phyloP scores from a whole-genome alignment of 2,113 vertebrate species.

The Lota lota region DNA sequence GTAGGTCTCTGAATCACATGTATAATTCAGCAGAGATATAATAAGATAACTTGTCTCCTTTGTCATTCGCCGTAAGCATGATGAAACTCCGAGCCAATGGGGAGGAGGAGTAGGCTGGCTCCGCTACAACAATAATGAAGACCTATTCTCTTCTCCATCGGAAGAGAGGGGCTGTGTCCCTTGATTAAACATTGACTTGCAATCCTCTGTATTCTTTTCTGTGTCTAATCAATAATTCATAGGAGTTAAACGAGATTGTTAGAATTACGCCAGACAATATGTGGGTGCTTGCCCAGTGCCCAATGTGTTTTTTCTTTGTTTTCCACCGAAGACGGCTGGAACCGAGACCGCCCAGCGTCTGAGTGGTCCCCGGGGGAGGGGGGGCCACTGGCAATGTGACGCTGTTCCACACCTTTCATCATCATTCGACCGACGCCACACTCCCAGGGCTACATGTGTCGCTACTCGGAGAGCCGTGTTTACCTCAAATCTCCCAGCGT shows the following conservation, averaged over 20 bases:
- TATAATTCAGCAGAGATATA: slow-evolving; percentile 55
- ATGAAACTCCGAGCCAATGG: slow-evolving; percentile 50
- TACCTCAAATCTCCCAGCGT: no score
- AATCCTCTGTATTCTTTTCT: slow-evolving; percentile 60
- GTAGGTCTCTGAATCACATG: slow-evolving; percentile 41
- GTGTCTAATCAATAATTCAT: slow-evolving; percentile 69
- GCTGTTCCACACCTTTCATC: no score
- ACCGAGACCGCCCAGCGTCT: no score
- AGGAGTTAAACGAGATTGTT: slow-evolving; percentile 51
- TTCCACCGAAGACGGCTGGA: no score
- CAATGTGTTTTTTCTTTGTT: slow-evolving; percentile 16
- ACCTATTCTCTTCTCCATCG: slow-evolving; percentile 45
- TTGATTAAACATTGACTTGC: slow-evolving; percentile 74
- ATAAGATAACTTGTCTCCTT: slow-evolving; percentile 49
- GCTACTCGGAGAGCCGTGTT: no score
- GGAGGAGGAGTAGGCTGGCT: slow-evolving; percentile 24
- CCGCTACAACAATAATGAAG: slow-evolving; percentile 54
- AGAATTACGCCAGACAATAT: slow-evolving; percentile 30
- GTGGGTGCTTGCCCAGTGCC: slow-evolving; percentile 5
- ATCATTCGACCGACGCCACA: no score
- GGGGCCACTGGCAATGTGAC: no score
- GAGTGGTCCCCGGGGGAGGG: no score
- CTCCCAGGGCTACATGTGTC: no score
- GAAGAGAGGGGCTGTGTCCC: slow-evolving; percentile 40
- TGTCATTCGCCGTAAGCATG: slow-evolving; percentile 50